Base-by-base conservation (phyloP, 2,113 vertebrate genomes). In the Meleagris gallopavo region DNA sequence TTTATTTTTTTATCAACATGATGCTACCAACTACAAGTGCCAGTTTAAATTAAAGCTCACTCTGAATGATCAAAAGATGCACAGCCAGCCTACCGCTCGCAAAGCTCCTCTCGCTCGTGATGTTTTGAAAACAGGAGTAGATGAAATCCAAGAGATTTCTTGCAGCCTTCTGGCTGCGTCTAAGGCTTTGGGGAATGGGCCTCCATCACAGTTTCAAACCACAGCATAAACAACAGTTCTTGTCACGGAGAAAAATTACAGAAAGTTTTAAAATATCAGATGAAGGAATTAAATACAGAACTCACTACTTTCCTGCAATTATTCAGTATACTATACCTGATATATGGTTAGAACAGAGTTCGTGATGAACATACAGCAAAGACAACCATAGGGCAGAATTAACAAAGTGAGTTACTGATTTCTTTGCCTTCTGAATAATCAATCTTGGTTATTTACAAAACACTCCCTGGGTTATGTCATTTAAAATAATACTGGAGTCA, bases 21-120 rank as follows among this genome's bases (percentile, higher is more conserved):
- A 85, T 90, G 27, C 54, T 95, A 90, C 89, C 58, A 93, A 69
- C 36, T 69, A 72, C 62, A 79, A 93, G 45, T 92, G 91, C 62
- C 94, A 85, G 77, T 73, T 94, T 76, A 79, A 93, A 94, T 97
- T 94, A 93, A 83, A 93, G 82, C 81, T 94, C 93, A 55, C 58
- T 94, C 40, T 21, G 19, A 87, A 17, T 92, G 89, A 95, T 87
- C 92, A 93, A 94, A 96, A 92, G 89, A 92, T 85, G 87, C 50
- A 73, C 58, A 96, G 48, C 27, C 48, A 96, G 54, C 16, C 81
- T 67, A 58, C 45, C 62, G 36, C 62, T 79, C 76, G 58, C 70
- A 73, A 90, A 84, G 67, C 24, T 94, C 24, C 32, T 41, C 78
- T 92, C 13, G 7, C 13, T 90, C 6, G 0, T 34, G 54, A 20